Base-by-base conservation (phyloP, 1,140 invertebrate species). In the Pissodes strobi region DNA sequence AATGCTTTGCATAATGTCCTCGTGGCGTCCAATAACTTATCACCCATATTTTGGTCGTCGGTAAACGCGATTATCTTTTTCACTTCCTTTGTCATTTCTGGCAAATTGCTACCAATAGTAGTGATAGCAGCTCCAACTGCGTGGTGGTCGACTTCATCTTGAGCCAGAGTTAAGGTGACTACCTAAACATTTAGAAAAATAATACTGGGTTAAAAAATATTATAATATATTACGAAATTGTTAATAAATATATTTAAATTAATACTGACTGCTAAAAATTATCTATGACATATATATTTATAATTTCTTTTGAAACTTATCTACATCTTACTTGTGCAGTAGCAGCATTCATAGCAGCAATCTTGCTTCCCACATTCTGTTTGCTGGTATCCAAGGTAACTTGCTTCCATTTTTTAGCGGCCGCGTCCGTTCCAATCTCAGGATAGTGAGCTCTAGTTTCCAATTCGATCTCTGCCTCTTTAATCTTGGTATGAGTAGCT, bases 341-440 rank as follows among this genome's bases (percentile, higher is more conserved):
- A 34, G 97, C 97, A 0, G 96, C 97, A 83, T 96, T 99, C 95
- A 99, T 99, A 25, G 96, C 96, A 9, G 96, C 97, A 70, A 99
- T 90, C 79, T 99, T 94, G 27, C 93, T 94, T 27, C 93, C 93
- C 15, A 99, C 92, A 71, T 92, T 95, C 80, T 99, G 95, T 75
- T 96, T 95, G 75, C 95, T 95, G 10, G 95, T 93, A 78, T 98
- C 97, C 75, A 98, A 83, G 2, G 91, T 93, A 46, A 91, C 91
- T 74, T 96, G 92, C 77, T 93, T 94, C 94, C 95, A 97, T 82
- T 93, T 90, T 66, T 92, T 83, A 0, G 93, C 93, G 1, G 90
- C 89, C 41, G 90, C 83, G 79, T 95, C 94, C 13, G 84, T 88
- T 17, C 94, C 94, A 23, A 96, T 81, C 59, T 90, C 87, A 1